phyloP scores from a whole-genome alignment of 2,888 invertebrate genomes.

The Serripes groenlandicus region DNA sequence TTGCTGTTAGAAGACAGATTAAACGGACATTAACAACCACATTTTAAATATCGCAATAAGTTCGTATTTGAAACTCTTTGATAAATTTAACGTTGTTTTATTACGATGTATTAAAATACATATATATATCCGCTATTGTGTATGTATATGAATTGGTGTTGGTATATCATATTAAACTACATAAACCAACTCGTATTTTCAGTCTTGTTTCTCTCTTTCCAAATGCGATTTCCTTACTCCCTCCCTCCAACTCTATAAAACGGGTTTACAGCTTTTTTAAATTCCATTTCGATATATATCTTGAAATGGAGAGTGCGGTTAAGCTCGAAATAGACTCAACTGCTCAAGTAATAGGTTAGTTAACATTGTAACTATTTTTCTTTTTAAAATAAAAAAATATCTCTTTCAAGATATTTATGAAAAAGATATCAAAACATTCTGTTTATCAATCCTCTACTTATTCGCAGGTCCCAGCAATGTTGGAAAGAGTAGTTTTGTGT shows the following conservation, averaged over 20 bases:
- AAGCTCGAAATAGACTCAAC: conserved; percentile 15
- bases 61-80: too few species aligned
- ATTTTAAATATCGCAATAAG: neutral
- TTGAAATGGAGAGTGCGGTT: conserved; percentile 27
- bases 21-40: too few species aligned
- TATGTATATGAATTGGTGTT: neutral
- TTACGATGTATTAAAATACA: neutral
- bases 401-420: neutral
- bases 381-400: neutral
- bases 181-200: neutral
- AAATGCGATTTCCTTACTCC: too few species aligned
- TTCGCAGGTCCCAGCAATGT: conserved; percentile 23
- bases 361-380: neutral
- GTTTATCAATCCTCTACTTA: neutral
- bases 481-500: conserved; percentile 12
- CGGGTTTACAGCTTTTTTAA: neutral
- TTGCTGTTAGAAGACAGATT: conserved; percentile 27
- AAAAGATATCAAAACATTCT: neutral
- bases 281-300: neutral
- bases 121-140: neutral
- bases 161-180: neutral
- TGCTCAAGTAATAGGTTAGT: conserved; percentile 13
- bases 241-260: too few species aligned
- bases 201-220: too few species aligned
- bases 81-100: neutral